phyloP scores from a whole-genome alignment of 1,140 invertebrate genomes.

The Babylonia areolata region DNA sequence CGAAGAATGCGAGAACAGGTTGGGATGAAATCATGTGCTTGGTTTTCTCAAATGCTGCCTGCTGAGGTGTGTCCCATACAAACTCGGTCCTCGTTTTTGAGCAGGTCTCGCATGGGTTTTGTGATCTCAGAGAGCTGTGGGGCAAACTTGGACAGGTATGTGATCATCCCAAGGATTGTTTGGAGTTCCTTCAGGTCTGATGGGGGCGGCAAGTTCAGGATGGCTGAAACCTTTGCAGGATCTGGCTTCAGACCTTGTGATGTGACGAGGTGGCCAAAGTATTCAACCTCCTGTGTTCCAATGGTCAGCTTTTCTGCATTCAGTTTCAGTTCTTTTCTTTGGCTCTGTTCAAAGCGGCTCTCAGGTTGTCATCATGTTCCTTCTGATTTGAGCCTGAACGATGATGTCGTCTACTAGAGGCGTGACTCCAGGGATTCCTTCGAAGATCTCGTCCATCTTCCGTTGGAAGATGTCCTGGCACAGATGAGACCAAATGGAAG shows the following conservation, averaged over 20 bases:
- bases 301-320: slow-evolving; percentile 71
- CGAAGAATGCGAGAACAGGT: slow-evolving; percentile 53
- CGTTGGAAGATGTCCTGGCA: slow-evolving; percentile 37
- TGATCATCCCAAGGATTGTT: slow-evolving; percentile 68
- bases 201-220: slow-evolving; percentile 48
- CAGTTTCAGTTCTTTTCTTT: slow-evolving; percentile 38
- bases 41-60: slow-evolving; percentile 48
- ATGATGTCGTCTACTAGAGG: slow-evolving; percentile 45
- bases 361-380: slow-evolving; percentile 55
- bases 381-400: slow-evolving; percentile 39
- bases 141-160: slow-evolving; percentile 68
- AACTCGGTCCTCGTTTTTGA: slow-evolving; percentile 55
- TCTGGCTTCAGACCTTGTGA: slow-evolving; percentile 70
- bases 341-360: slow-evolving; percentile 67
- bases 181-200: slow-evolving; percentile 45
- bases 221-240: slow-evolving; percentile 67
- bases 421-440: slow-evolving; percentile 36
- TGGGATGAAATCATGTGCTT: slow-evolving; percentile 50
- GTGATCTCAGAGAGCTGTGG: slow-evolving; percentile 59
- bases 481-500: slow-evolving; percentile 46
- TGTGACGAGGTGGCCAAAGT: slow-evolving; percentile 56
- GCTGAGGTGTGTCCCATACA: slow-evolving; percentile 45
- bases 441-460: slow-evolving; percentile 30
- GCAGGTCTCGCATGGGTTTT: slow-evolving; percentile 42
- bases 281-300: slow-evolving; percentile 58